Evolutionary conservation across 2,797 vertebrate genomes (phyloP).

Genomic region (Hydrocynus forskahlii): DNA sequence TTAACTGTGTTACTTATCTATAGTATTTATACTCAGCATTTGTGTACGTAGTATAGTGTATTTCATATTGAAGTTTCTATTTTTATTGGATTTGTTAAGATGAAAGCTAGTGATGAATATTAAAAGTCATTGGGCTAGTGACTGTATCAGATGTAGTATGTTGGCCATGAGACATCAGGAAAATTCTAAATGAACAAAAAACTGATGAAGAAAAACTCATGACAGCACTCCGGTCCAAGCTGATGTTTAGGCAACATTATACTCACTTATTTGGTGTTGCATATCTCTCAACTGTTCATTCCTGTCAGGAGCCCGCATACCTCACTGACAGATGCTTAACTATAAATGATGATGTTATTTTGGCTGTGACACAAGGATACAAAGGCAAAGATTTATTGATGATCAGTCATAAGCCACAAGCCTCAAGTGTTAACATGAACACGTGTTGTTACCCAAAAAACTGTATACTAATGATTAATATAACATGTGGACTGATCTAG

Average conservation of each 20-base stretch:
- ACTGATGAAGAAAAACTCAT: not conserved
- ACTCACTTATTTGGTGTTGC: not conserved
- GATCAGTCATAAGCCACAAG: not conserved
- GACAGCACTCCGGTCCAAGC: not conserved
- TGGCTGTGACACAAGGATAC: not conserved
- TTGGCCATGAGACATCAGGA: not conserved
- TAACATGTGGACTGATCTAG: not conserved
- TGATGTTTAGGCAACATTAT: not conserved
- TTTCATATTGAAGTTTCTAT: no score
- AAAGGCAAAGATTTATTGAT: conserved; percentile 4
- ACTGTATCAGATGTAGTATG: not conserved
- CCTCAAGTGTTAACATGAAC: not conserved
- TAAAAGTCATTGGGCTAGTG: not conserved
- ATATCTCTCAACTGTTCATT: conserved; percentile 35
- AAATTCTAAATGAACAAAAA: not conserved
- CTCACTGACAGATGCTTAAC: conserved; percentile 22
- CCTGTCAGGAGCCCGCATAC: conserved; percentile 18
- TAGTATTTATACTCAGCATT: no score
- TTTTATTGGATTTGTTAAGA: no score
- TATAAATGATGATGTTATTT: conserved; percentile 17
- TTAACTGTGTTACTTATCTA: no score
- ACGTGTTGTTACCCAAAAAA: not conserved
- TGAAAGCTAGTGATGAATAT: not conserved
- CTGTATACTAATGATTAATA: not conserved
- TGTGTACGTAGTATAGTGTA: no score